A percentile compares a stretch with the other conserved stretches of the same genome.
Conservation (phyloP, 2,797 vertebrate genomes). For the Gobio occitaniae region DNA sequence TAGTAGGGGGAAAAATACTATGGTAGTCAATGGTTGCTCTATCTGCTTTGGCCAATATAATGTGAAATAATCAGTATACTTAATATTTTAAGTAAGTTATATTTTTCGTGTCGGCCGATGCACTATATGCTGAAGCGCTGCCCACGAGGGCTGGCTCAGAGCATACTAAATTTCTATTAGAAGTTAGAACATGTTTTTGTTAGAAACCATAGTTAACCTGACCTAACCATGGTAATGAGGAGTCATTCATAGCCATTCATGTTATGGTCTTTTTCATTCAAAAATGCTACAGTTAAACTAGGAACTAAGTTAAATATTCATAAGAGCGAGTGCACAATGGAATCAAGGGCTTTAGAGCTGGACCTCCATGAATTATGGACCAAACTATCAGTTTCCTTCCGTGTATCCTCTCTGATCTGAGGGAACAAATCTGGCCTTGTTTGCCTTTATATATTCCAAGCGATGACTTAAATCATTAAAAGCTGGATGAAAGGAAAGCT, state of each 20-base stretch:
- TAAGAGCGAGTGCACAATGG: not conserved
- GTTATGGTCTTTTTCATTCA: not conserved
- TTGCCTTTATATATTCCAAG: not conserved
- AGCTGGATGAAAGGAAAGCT: not conserved
- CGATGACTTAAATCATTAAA: constrained; percentile 8
- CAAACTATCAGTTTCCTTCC: not conserved
- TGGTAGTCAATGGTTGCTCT: too few species aligned
- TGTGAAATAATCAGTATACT: not conserved
- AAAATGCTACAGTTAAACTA: not conserved
- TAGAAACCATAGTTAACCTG: not conserved
- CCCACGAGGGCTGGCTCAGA: not conserved
- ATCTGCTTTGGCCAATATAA: too few species aligned
- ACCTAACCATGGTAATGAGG: not conserved
- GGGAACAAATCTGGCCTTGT: not conserved
- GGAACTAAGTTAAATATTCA: constrained; percentile 16
- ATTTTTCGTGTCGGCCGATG: not conserved
- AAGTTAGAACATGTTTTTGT: not conserved
- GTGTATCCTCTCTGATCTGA: not conserved
- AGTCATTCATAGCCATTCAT: not conserved
- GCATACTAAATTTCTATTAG: not conserved
- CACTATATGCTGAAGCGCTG: not conserved
- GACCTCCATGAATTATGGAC: constrained; percentile 1
- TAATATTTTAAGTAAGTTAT: not conserved
- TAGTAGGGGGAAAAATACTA: too few species aligned
- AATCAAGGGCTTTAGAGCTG: not conserved